phyloP scores from a whole-genome alignment of 2,888 invertebrate genomes.

The Drosophila cracens region DNA sequence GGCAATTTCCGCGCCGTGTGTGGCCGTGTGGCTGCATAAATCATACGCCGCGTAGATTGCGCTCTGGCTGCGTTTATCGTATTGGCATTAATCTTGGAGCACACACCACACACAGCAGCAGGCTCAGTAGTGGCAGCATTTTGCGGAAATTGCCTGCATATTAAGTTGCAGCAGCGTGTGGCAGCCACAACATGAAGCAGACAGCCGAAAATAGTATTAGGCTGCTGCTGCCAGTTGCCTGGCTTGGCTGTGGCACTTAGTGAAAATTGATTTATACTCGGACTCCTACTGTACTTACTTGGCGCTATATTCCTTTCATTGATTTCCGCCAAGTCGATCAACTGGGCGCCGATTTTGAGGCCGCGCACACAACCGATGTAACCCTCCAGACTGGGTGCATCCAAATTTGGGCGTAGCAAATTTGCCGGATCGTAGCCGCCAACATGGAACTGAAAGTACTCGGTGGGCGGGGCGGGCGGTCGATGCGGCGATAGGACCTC shows the following conservation, averaged over 20 bases:
- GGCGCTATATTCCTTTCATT: conserved; percentile 89
- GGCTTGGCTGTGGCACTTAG: conserved; percentile 22
- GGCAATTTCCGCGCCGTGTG: conserved; percentile 65
- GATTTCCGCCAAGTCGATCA: conserved; percentile 91
- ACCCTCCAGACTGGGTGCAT: conserved; percentile 87
- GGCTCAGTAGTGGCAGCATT: conserved; percentile 52
- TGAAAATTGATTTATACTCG: conserved; percentile 71
- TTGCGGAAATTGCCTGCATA: conserved; percentile 79
- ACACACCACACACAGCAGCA: not conserved
- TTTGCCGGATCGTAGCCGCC: conserved; percentile 94
- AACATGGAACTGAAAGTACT: conserved; percentile 94
- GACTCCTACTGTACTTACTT: conserved; percentile 85
- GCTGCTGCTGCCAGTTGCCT: conserved; percentile 2
- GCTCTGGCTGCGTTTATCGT: conserved; percentile 61
- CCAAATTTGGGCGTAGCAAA: conserved; percentile 87
- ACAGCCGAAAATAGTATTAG: conserved; percentile 32
- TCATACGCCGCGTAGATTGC: conserved; percentile 52
- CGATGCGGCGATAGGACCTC: conserved; percentile 95
- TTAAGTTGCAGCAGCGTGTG: conserved; percentile 60
- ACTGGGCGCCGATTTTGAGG: conserved; percentile 92
- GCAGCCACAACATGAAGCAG: conserved; percentile 29
- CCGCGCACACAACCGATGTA: conserved; percentile 95
- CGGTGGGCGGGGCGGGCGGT: conserved; percentile 94
- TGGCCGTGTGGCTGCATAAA: conserved; percentile 59
- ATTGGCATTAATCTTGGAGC: conserved; percentile 77